Evolutionary conservation across 2,797 vertebrate species (phyloP).

Genomic region (Pseudochaenichthys georgianus): DNA sequence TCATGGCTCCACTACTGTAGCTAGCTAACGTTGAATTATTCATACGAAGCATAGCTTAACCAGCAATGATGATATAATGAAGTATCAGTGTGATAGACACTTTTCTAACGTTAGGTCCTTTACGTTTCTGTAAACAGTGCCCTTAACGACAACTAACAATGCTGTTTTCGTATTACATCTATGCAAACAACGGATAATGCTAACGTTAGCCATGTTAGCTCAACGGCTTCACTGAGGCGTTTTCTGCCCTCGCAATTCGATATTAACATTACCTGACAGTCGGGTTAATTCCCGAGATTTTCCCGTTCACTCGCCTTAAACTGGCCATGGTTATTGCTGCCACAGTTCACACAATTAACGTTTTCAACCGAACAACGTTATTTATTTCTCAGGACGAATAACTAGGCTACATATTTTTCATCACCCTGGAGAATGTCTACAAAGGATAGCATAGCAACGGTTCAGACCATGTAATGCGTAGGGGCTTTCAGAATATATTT

Average conservation of each 20-base stretch:
- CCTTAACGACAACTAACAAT: neutral
- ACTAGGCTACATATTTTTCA: conserved; percentile 65
- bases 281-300: conserved; percentile 75
- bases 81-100: no score
- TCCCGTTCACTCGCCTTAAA: conserved; percentile 76
- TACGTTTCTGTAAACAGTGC: neutral
- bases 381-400: conserved; percentile 30
- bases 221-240: conserved; percentile 6
- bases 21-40: neutral
- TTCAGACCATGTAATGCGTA: conserved; percentile 61
- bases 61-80: neutral
- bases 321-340: conserved; percentile 71
- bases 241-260: conserved; percentile 10
- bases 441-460: conserved; percentile 80
- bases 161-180: no score
- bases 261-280: conserved; percentile 80
- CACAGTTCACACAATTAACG: conserved; percentile 5
- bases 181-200: conserved; percentile 21
- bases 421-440: conserved; percentile 77
- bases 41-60: neutral
- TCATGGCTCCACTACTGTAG: no score
- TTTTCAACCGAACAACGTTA: conserved; percentile 10
- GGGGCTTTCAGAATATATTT: neutral
- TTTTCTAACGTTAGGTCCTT: neutral
- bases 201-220: conserved; percentile 67